Conservation (phyloP, 2,888 invertebrate genomes). For the Galeruca laticollis region DNA sequence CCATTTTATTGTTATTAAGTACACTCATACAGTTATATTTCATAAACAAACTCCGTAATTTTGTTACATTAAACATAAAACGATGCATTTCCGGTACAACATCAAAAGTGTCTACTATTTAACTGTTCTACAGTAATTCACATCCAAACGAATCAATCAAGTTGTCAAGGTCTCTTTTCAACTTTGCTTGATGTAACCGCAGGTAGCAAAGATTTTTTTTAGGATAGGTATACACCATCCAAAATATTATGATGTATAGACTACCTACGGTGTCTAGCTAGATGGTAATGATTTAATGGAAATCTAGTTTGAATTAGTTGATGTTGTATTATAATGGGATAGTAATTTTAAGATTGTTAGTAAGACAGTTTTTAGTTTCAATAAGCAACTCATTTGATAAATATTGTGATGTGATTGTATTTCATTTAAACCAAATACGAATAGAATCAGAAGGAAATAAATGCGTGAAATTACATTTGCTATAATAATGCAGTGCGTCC, state of each 20-base stretch:
- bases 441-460: no score
- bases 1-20: neutral
- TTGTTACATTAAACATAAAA: neutral
- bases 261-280: no score
- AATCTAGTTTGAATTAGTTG: neutral
- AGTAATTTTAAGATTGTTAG: neutral
- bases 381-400: no score
- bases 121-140: neutral
- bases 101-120: neutral
- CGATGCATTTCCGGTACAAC: neutral
- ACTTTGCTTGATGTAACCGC: conserved; percentile 5
- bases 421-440: no score
- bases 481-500: no score
- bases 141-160: conserved; percentile 9
- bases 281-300: neutral
- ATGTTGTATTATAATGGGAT: neutral
- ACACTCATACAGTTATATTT: neutral
- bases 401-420: no score
- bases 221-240: neutral
- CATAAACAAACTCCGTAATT: neutral
- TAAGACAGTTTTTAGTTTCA: no score
- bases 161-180: conserved; percentile 5
- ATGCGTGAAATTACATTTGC: no score
- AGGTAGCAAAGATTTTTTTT: neutral
- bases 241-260: neutral